Base-by-base conservation (phyloP, 92 coral and sea anemone genomes). In the Metridium senile region DNA sequence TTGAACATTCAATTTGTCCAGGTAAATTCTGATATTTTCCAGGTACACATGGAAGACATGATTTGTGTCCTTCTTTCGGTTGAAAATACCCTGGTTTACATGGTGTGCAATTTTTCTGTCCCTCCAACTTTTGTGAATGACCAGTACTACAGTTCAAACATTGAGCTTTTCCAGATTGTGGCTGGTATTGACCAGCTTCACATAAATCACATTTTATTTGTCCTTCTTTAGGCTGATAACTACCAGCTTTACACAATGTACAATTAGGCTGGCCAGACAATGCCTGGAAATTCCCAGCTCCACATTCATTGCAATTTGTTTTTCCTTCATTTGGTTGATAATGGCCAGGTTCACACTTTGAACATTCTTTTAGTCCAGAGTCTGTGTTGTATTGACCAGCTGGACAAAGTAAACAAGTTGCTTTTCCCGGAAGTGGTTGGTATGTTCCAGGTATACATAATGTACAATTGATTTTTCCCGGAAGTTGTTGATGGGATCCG, bases 21-120 rank as follows among this genome's bases (percentile, higher is more conserved):
- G 84, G 18, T 10, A 45, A 26, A 10, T 73, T 68, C 71, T 91
- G 97, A 59, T 77, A 85, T 20, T 86, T 29, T 17, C 98, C 98
- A 29, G 69, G 59, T 20, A 31, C 35, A 57, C 97, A 91, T 9
- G 58, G 28, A 9, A 29, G 22, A 52, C 97, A 91, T 0, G 0
- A 10, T 1, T 31, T 53, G 34, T 79, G 86, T 62, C 93, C 90
- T 61, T 74, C 45, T 53, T 84, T 80, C 2, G 66, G 65, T 67
- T 90, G 96, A 19, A 29, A 61, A 23, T 72, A 18, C 26, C 91
- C 91, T 46, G n/a, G 25, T 32, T 62, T 11, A 66, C 69, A 63
- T 1, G 20, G 2, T 16, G 39, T 30, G 21, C 69, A 63, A 30
- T 63, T 63, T 63, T 4, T 28, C 23, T 63, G 69, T 27, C 69